A percentile compares a stretch with the other conserved stretches of the same genome.
Evolutionary conservation across 2,888 invertebrate genomes (phyloP).

Genomic region (Agrilus biguttatus): DNA sequence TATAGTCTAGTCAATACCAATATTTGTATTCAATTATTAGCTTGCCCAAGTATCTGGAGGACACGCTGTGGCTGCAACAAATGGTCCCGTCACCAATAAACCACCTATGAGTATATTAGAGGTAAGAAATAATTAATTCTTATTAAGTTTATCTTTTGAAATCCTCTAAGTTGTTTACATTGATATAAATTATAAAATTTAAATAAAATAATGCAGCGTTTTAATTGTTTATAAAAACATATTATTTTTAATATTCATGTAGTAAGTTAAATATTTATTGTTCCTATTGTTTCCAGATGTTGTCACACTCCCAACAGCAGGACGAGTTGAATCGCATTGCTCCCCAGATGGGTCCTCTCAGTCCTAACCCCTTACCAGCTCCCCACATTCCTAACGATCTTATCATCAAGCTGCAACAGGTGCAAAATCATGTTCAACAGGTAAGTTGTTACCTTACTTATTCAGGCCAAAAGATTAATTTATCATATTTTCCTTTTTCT

Average conservation of each 20-base stretch:
- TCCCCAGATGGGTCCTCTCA: conserved; percentile 12
- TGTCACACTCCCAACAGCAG: conserved; percentile 39
- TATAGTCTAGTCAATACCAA: neutral
- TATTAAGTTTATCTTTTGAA: neutral
- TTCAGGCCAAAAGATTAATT: too few species aligned
- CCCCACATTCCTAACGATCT: conserved; percentile 25
- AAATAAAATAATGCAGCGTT: too few species aligned
- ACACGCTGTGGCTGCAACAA: conserved; percentile 43
- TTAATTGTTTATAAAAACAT: too few species aligned
- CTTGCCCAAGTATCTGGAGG: conserved; percentile 55
- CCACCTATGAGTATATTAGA: conserved; percentile 44
- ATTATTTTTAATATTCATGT: neutral
- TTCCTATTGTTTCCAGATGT: conserved; percentile 32
- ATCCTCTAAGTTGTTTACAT: too few species aligned
- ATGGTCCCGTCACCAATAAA: conserved; percentile 31
- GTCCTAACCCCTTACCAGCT: conserved; percentile 10
- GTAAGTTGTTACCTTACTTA: conserved; percentile 11
- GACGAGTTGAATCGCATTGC: conserved; percentile 24
- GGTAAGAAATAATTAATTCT: conserved; percentile 24
- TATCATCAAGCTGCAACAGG: conserved; percentile 37
- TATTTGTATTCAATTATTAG: conserved; percentile 22
- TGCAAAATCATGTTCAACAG: conserved; percentile 28
- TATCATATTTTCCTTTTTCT: too few species aligned
- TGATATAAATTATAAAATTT: too few species aligned
- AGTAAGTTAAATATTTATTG: conserved; percentile 1